Percentiles rank a stretch among this genome's conserved stretches.
Evolutionary conservation across 2,797 vertebrate genomes (phyloP).

Genomic region (Phoeniculus purpureus): DNA sequence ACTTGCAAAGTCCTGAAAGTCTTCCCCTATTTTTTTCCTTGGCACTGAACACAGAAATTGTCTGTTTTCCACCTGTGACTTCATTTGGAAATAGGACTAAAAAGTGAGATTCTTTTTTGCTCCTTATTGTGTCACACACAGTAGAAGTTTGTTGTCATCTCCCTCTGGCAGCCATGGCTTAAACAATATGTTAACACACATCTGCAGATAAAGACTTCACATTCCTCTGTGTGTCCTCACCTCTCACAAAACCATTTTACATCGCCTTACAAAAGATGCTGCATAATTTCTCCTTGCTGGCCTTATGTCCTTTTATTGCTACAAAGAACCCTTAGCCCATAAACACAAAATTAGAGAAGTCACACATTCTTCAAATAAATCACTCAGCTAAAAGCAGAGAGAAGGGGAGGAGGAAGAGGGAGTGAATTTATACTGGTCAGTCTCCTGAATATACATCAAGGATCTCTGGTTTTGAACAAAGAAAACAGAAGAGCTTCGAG

Average conservation of each 20-base stretch:
- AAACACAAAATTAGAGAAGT: slow-evolving; percentile 34
- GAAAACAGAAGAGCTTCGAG: slow-evolving; percentile 26
- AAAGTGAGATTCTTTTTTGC: background rate
- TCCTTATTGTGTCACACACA: background rate
- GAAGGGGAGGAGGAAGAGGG: background rate
- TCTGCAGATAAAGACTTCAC: slow-evolving; percentile 40
- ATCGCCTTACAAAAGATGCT: slow-evolving; percentile 10
- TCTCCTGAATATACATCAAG: background rate
- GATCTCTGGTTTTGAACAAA: slow-evolving; percentile 34
- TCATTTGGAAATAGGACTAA: background rate
- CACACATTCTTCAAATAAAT: slow-evolving; percentile 37
- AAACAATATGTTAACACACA: background rate
- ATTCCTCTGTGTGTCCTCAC: slow-evolving; percentile 9
- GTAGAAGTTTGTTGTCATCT: background rate
- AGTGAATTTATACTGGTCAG: background rate
- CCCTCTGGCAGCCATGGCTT: background rate
- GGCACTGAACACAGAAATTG: background rate
- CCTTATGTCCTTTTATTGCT: slow-evolving; percentile 21
- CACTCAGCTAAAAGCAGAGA: background rate
- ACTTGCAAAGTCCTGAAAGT: background rate
- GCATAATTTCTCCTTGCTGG: slow-evolving; percentile 2
- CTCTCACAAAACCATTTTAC: slow-evolving; percentile 57
- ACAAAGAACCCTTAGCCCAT: background rate
- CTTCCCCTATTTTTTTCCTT: background rate
- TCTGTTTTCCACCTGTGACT: background rate